phyloP scores from a whole-genome alignment of 2,888 invertebrate genomes.

The Hirtodrosophila histrioides region DNA sequence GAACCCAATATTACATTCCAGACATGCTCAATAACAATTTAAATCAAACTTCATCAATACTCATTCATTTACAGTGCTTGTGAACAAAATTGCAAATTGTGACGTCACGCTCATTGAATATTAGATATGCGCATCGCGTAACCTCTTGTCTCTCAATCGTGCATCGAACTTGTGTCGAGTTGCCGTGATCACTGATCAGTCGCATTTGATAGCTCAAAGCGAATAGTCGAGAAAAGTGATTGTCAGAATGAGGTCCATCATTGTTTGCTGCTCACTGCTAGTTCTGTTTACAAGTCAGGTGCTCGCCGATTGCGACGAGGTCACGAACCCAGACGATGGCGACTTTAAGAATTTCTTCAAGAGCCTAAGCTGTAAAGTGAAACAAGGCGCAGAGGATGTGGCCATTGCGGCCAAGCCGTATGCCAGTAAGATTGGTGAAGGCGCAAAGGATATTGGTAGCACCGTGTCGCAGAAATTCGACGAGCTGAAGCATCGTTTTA shows the following conservation, averaged over 20 bases:
- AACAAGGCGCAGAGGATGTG: slow-evolving; percentile 76
- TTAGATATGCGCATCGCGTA: no score
- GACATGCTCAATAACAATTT: no score
- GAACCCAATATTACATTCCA: no score
- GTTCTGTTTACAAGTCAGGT: slow-evolving; percentile 32
- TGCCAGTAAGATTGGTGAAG: slow-evolving; percentile 73
- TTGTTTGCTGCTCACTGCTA: slow-evolving; percentile 51
- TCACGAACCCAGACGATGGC: slow-evolving; percentile 66
- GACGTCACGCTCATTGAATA: no score
- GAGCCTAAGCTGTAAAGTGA: slow-evolving; percentile 77
- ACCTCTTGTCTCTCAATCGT: no score
- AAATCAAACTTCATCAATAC: no score
- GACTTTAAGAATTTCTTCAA: slow-evolving; percentile 77
- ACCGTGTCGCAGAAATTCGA: slow-evolving; percentile 79
- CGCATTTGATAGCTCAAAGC: slow-evolving; percentile 37
- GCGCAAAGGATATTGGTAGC: slow-evolving; percentile 78
- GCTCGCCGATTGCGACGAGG: slow-evolving; percentile 62
- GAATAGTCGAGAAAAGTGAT: slow-evolving; percentile 31
- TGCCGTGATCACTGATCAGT: slow-evolving; percentile 39
- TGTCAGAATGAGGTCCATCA: slow-evolving; percentile 66
- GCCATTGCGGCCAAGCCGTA: slow-evolving; percentile 78
- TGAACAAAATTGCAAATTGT: no score
- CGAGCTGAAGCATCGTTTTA: slow-evolving; percentile 80
- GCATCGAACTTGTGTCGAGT: neutral
- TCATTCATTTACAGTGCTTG: no score